Conservation (phyloP, 2,797 vertebrate species). For the Anas bahamensis region DNA sequence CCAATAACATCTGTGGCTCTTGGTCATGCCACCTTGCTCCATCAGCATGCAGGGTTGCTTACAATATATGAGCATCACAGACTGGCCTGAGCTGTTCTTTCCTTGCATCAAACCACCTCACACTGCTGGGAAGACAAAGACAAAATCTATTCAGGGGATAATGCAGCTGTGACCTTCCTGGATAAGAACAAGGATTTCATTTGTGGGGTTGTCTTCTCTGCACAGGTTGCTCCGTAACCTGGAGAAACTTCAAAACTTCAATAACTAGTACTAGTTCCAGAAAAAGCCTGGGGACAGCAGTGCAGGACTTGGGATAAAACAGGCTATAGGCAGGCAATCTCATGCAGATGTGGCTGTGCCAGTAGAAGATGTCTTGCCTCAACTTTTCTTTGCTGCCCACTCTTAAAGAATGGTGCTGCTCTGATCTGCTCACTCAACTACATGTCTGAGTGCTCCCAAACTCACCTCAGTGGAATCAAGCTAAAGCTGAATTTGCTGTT, state of each 20-base stretch:
- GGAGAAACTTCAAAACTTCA: neutral
- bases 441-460: neutral
- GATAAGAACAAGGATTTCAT: neutral
- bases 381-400: neutral
- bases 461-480: neutral
- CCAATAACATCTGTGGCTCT: neutral
- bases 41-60: neutral
- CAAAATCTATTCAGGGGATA: neutral
- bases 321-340: neutral
- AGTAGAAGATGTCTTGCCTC: neutral
- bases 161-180: neutral
- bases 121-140: neutral
- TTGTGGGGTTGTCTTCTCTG: neutral
- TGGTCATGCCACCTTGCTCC: neutral
- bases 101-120: neutral
- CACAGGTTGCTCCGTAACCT: accelerated
- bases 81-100: neutral
- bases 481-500: neutral
- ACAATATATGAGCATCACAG: neutral
- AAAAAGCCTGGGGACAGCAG: neutral
- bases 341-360: neutral
- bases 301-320: neutral
- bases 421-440: neutral
- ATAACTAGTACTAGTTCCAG: neutral
- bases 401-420: neutral